phyloP scores from a whole-genome alignment of 2,888 invertebrate species.

The Dryobota labecula region DNA sequence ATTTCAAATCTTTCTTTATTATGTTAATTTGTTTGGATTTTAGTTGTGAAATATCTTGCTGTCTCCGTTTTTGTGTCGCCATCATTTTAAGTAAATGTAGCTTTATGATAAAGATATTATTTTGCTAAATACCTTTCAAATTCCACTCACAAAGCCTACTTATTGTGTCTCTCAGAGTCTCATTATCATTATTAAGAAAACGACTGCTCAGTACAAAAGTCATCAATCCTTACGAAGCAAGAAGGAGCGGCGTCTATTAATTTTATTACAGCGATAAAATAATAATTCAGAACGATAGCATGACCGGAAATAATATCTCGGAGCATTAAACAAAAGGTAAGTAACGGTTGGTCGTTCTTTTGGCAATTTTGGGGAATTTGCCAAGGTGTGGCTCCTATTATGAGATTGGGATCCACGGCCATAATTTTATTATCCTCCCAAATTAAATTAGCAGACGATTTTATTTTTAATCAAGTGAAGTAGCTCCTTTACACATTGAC shows the following conservation, averaged over 20 bases:
- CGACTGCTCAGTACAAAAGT: slow-evolving; percentile 54
- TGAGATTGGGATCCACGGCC: slow-evolving; percentile 75
- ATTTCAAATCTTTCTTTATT: not conserved
- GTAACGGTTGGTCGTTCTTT: slow-evolving; percentile 83
- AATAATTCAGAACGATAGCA: slow-evolving; percentile 84
- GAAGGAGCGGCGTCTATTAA: slow-evolving; percentile 71
- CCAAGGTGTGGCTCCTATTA: slow-evolving; percentile 82
- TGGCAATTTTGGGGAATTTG: slow-evolving; percentile 83
- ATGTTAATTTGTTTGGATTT: not conserved
- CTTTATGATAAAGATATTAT: slow-evolving; percentile 19
- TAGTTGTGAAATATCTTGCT: not conserved
- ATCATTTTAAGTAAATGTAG: not conserved
- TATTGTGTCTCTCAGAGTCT: slow-evolving; percentile 45
- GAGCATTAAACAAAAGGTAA: slow-evolving; percentile 84
- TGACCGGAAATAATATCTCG: slow-evolving; percentile 87
- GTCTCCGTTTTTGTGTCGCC: not conserved
- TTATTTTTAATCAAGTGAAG: slow-evolving; percentile 82
- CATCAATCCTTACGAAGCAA: slow-evolving; percentile 62
- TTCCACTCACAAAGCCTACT: slow-evolving; percentile 38
- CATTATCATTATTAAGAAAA: slow-evolving; percentile 60
- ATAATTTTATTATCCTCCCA: slow-evolving; percentile 76
- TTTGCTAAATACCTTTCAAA: slow-evolving; percentile 30
- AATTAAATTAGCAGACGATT: slow-evolving; percentile 80
- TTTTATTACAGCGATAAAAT: slow-evolving; percentile 84
- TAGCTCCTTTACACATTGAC: slow-evolving; percentile 58